Evolutionary conservation across 2,797 vertebrate genomes (phyloP), one percentile per base, ranked within the genome.

Genomic region (Galaxias olidus): DNA sequence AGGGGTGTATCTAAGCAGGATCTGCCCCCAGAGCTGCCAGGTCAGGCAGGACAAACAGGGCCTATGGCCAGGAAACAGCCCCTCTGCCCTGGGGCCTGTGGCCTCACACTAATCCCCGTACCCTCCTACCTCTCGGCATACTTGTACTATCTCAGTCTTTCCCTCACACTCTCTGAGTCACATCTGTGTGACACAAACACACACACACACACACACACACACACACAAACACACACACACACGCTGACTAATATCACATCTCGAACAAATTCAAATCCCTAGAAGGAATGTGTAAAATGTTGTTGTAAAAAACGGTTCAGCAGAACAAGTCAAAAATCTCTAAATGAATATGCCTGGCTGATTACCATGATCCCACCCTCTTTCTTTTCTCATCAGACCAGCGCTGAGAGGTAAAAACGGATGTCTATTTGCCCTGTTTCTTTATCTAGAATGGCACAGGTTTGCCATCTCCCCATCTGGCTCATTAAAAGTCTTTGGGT

Each of bases 31-130:
- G 92, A 90, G 93, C 89, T 94, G 96, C 92, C 95, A 95, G 95
- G 96, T 98, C 97, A 97, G 93, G 94, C 95, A 94, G 96, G 91
- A 98, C 95, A 97, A 93, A 96, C 93, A 94, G 90, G 93, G 93
- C 92, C 93, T 90, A 88, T 92, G 93, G 92, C 94, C 94, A 95
- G 93, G 93, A 92, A 94, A 93, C 83, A 74, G 80, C 74, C 92
- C 90, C 87, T 87, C 76, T 82, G 90, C 91, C 92, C 92, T 81
- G 84, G 94, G 96, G 95, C 92, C 91, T 88, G 88, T 91, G 89
- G 92, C 92, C 96, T 93, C 89, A 92, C 89, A 78, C 86, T 98
- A 98, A 99, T 98, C 97, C 95, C 94, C 76, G 48, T 63, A 66
- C 71, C 59, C 72, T 63, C 69, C 73, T 46, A 77, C 68, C 66